phyloP scores from a whole-genome alignment of 2,888 invertebrate genomes.

The Mayetiola destructor region DNA sequence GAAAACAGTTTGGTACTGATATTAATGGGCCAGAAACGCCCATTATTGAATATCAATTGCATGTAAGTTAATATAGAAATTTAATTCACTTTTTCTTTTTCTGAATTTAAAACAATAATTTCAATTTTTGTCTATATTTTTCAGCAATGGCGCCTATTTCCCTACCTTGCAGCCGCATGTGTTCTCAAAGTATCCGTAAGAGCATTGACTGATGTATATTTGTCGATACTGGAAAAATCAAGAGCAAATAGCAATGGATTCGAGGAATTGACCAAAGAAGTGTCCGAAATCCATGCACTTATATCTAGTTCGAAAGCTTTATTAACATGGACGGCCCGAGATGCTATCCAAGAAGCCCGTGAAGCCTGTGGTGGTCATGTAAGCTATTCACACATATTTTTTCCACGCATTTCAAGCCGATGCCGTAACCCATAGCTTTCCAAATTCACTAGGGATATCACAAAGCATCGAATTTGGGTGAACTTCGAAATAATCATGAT shows the following conservation, averaged over 20 bases:
- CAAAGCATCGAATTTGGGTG: slow-evolving; percentile 67
- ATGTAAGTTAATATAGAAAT: slow-evolving; percentile 36
- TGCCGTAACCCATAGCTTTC: background rate
- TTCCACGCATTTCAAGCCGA: background rate
- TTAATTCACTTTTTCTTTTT: background rate
- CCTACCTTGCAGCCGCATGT: slow-evolving; percentile 51
- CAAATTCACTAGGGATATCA: background rate
- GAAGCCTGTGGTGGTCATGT: slow-evolving; percentile 79
- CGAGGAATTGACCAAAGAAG: slow-evolving; percentile 34
- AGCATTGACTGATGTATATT: slow-evolving; percentile 48
- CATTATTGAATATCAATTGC: slow-evolving; percentile 67
- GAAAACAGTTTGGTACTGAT: slow-evolving; percentile 63
- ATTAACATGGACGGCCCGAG: slow-evolving; percentile 59
- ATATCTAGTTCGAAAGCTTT: slow-evolving; percentile 51
- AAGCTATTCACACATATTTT: background rate
- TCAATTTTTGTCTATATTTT: slow-evolving; percentile 19
- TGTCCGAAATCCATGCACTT: slow-evolving; percentile 48
- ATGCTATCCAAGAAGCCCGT: slow-evolving; percentile 67
- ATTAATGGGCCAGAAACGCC: slow-evolving; percentile 48
- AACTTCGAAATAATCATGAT: slow-evolving; percentile 73
- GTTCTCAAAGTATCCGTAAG: slow-evolving; percentile 48
- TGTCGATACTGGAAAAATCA: slow-evolving; percentile 53
- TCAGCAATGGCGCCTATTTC: slow-evolving; percentile 59
- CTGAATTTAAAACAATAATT: slow-evolving; percentile 6
- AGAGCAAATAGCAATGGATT: slow-evolving; percentile 34